Conservation (phyloP, 2,888 invertebrate genomes). For the Troilus luridus region DNA sequence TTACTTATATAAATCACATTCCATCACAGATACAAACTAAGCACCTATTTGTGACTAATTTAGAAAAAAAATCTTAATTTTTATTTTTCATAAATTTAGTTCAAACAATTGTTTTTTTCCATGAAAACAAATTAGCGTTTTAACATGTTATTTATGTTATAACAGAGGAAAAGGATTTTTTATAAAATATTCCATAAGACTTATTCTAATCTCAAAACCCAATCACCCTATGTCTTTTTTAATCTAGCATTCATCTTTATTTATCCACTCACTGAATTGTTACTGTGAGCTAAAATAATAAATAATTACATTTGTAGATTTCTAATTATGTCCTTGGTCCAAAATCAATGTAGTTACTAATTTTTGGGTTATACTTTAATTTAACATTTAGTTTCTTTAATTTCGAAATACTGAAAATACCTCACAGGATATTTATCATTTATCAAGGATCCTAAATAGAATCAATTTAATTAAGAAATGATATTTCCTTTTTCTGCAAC, state of each 20-base stretch:
- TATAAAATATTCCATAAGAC: background rate
- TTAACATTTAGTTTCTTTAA: no score
- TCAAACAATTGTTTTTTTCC: background rate
- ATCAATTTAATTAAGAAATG: no score
- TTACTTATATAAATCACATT: slow-evolving; percentile 51
- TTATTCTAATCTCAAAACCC: background rate
- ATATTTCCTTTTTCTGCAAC: no score
- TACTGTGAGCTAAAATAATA: background rate
- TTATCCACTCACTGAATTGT: background rate
- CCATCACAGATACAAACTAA: slow-evolving; percentile 57
- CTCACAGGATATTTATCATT: no score
- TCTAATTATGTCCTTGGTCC: background rate
- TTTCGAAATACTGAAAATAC: no score
- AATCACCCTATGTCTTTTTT: background rate
- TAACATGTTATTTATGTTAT: background rate
- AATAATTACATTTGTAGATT: background rate
- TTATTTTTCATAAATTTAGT: background rate
- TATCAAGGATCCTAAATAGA: no score
- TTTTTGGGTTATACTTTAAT: no score
- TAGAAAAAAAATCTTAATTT: background rate
- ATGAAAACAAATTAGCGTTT: background rate
- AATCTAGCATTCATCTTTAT: background rate
- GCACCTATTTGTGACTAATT: slow-evolving; percentile 41
- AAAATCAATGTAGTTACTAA: no score
- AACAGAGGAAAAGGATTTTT: background rate